A percentile compares a stretch with the other conserved stretches of the same genome.
Evolutionary conservation across 1,140 invertebrate genomes (phyloP).

Genomic region (Drosophila elegans): DNA sequence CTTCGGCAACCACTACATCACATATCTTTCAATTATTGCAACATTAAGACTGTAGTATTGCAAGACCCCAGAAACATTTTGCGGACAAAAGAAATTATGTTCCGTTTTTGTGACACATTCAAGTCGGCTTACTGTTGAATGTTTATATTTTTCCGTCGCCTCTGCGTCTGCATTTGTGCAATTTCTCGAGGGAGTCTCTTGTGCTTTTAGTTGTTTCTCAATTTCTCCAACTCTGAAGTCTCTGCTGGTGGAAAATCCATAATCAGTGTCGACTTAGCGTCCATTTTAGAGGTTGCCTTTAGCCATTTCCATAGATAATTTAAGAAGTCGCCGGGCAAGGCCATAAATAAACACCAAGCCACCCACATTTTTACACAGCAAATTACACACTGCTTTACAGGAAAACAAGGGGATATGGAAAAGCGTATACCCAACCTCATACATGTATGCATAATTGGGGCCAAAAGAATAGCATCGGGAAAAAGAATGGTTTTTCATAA

Average conservation of each 20-base stretch:
- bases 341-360: conserved; percentile 67
- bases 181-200: conserved; percentile 7
- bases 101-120: conserved; percentile 32
- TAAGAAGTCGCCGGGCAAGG: conserved; percentile 31
- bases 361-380: conserved; percentile 61
- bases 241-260: conserved; percentile 25
- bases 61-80: conserved; percentile 1
- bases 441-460: not conserved
- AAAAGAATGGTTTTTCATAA: not conserved
- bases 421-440: not conserved
- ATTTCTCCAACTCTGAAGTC: conserved; percentile 8
- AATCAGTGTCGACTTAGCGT: conserved; percentile 55
- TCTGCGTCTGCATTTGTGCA: conserved; percentile 24
- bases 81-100: conserved; percentile 18
- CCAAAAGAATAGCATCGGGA: not conserved
- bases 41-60: not conserved
- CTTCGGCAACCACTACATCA: not conserved
- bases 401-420: conserved; percentile 9
- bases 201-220: not conserved
- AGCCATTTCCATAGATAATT: conserved; percentile 50
- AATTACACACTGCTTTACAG: conserved; percentile 70
- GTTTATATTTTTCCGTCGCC: conserved; percentile 23
- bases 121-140: conserved; percentile 12
- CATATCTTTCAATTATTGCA: conserved; percentile 2
- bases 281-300: conserved; percentile 34